Evolutionary conservation across 2,797 vertebrate genomes (phyloP).

Genomic region (Poecilia wingei): DNA sequence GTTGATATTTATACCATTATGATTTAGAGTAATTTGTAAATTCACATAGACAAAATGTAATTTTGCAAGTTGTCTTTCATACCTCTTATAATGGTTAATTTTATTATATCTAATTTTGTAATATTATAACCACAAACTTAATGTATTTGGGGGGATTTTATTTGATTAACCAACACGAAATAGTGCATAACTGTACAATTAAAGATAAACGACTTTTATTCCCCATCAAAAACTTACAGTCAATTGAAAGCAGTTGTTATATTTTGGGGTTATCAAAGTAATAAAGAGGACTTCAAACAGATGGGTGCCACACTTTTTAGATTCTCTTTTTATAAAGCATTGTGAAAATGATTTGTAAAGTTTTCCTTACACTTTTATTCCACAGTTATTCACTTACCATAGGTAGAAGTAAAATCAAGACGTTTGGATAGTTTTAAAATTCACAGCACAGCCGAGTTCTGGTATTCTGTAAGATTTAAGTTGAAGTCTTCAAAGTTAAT

Average conservation of each 20-base stretch:
- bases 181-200: background rate
- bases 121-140: background rate
- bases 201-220: background rate
- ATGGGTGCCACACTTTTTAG: background rate
- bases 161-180: background rate
- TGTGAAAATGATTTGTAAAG: background rate
- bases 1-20: background rate
- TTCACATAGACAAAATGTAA: too few relatives aligned
- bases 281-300: background rate
- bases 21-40: background rate
- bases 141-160: background rate
- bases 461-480: background rate
- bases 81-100: background rate
- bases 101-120: background rate
- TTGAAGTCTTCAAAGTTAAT: conserved; percentile 7
- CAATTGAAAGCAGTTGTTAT: background rate
- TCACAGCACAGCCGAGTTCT: background rate
- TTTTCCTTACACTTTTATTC: background rate
- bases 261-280: background rate
- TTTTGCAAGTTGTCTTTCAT: background rate
- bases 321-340: background rate
- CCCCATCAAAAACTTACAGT: background rate
- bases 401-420: background rate
- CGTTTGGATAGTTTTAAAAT: background rate
- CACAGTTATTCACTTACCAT: background rate